Conservation (phyloP, 1,140 invertebrate genomes). For the Listronotus oregonensis region DNA sequence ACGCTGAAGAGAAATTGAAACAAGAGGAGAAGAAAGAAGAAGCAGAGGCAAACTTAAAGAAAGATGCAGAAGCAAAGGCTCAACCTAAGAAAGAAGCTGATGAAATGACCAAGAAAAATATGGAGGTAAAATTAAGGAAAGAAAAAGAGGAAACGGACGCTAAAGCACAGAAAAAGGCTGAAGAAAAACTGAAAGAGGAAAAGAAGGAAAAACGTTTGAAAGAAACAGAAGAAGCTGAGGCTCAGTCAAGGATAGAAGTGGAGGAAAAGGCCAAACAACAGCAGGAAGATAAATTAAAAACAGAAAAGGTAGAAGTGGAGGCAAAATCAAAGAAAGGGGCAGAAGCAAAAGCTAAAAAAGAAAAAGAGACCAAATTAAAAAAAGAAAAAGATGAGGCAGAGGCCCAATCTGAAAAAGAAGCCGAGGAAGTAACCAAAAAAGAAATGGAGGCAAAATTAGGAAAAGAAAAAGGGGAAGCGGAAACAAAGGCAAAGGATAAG, state of each 20-base stretch:
- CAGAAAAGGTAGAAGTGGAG: slow-evolving; percentile 40
- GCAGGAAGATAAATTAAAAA: not conserved
- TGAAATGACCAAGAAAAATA: slow-evolving; percentile 25
- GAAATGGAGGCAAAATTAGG: slow-evolving; percentile 37
- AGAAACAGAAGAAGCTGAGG: slow-evolving; percentile 7
- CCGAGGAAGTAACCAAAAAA: slow-evolving; percentile 35
- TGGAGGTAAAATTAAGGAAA: no score
- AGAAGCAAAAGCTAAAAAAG: slow-evolving; percentile 39
- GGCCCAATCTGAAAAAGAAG: slow-evolving; percentile 27
- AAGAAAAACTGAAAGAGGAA: slow-evolving; percentile 27
- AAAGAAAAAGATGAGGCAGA: slow-evolving; percentile 38
- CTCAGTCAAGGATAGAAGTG: slow-evolving; percentile 14
- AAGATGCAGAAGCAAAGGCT: not conserved
- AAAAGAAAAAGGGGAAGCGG: slow-evolving; percentile 39
- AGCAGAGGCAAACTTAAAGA: not conserved
- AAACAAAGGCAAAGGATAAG: slow-evolving; percentile 32
- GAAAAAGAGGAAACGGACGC: no score
- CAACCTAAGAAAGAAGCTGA: slow-evolving; percentile 3
- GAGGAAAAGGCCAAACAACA: not conserved
- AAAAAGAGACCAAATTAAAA: slow-evolving; percentile 38
- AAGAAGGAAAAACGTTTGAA: slow-evolving; percentile 21
- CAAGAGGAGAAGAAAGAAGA: slow-evolving; percentile 16
- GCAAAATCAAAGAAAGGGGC: slow-evolving; percentile 37
- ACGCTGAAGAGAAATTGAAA: slow-evolving; percentile 13
- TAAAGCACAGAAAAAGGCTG: not conserved